Base-by-base conservation (phyloP, 1,140 invertebrate genomes). In the Aphelenchoides avenae region DNA sequence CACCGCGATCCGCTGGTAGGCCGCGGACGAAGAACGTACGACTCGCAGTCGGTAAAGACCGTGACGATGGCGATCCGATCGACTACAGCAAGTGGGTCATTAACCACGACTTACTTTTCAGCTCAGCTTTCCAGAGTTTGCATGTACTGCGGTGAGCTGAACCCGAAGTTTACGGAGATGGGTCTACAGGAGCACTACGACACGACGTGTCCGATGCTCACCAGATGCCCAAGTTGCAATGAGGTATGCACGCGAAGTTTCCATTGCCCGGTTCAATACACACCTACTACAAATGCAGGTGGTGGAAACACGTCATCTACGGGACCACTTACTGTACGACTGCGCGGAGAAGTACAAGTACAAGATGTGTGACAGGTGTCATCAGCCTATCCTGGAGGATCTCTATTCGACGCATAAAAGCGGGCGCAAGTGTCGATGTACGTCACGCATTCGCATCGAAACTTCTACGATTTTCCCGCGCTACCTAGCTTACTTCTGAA, bases 301-400 rank as follows among this genome's bases (percentile, higher is more conserved):
- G 13, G 43, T 46, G 5, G 43, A 46, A 13, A n/a, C 43, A 3
- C 29, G 43, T 29, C n/a, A 46, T 31, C 13, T 20, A n/a, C 43
- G 43, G 13, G 43, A 46, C n/a, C 43, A 46, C 24, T 24, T 26
- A 34, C 24, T 46, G 43, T 15, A 46, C 26, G 43, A 46, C 26
- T 46, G 43, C 26, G 34, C 29, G 43, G 26, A 46, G 3, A 46
- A 46, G 24, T 46, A 18, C 15, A n/a, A 46, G 3, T 46, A 20
- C n/a, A 46, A 46, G 24, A 27, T 46, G 5, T 46, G 43, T 46
- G n/a, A 46, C 3, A 24, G n/a, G 3, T 46, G 43, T 46, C 43
- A 46, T n/a, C 43, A 46, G 43, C 26, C 43, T 11, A 46, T 46
- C 43, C 43, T 11, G 26, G 24, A 24, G 3, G 26, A 15, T 31